Conservation (phyloP, 30 jellyfish, hydroid and myxozoan genomes). For the Aurelia sp. region DNA sequence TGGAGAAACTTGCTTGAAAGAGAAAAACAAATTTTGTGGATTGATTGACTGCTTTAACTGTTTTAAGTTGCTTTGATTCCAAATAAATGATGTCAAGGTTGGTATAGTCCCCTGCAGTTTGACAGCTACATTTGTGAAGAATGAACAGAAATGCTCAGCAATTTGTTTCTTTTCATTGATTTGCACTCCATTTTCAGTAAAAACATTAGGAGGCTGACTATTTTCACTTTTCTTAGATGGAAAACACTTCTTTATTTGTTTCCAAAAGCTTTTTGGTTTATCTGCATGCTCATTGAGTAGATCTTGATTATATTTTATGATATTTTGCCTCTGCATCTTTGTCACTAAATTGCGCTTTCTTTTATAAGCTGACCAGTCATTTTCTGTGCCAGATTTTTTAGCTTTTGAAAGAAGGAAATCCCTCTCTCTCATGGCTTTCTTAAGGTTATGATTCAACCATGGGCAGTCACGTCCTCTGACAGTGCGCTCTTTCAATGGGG, state of each 20-base stretch:
- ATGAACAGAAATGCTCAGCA: slow-evolving; percentile 12
- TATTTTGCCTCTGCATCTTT: not conserved
- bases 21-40: no score
- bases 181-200: slow-evolving; percentile 2
- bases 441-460: not conserved
- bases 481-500: no score
- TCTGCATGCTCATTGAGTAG: slow-evolving; percentile 39
- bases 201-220: not conserved
- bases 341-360: not conserved
- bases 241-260: slow-evolving; percentile 23
- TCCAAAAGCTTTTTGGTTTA: slow-evolving; percentile 2
- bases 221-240: slow-evolving; percentile 21
- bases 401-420: slow-evolving; percentile 15
- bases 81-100: slow-evolving; percentile 17
- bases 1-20: not conserved
- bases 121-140: slow-evolving; percentile 5
- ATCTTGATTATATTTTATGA: slow-evolving; percentile 7
- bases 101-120: slow-evolving; percentile 15
- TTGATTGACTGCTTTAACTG: slow-evolving; percentile 1
- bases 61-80: not conserved
- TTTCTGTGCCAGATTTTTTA: no score
- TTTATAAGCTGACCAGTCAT: no score
- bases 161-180: slow-evolving; percentile 2
- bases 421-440: not conserved
- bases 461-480: not conserved